These are phyloP conservation scores for Iselma pallidipennis DNA, from an alignment of 2,888 invertebrate species.

Conservation along the genomic window DNA sequence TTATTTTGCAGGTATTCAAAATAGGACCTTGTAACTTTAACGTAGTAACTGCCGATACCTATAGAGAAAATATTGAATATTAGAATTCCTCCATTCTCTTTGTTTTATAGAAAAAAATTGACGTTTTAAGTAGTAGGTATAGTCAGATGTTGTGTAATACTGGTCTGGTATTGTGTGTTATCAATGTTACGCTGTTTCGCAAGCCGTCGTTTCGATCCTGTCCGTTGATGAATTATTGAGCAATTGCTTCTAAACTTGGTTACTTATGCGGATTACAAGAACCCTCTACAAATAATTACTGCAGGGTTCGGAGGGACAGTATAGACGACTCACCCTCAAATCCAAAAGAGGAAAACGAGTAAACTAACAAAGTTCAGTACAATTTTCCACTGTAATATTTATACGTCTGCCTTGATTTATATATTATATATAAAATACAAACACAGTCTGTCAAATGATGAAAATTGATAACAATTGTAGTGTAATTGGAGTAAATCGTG, in stretches of 20 bases:
- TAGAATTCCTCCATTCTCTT: not conserved
- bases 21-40: no score
- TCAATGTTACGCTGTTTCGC: not conserved
- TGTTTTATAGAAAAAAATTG: no score
- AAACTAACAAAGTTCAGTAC: not conserved
- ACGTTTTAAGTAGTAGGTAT: not conserved
- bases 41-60: not conserved
- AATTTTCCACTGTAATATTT: not conserved
- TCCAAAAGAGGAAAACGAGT: not conserved
- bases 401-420: not conserved
- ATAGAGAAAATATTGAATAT: not conserved
- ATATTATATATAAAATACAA: not conserved
- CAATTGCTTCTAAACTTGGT: conserved; percentile 27
- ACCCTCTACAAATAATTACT: conserved; percentile 30
- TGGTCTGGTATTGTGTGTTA: no score
- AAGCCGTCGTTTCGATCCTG: not conserved
- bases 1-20: not conserved
- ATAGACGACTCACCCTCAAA: not conserved
- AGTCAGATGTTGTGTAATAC: not conserved
- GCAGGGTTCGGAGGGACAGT: conserved; percentile 1
- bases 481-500: conserved; percentile 38
- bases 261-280: conserved; percentile 28
- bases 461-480: conserved; percentile 30
- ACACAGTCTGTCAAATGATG: conserved; percentile 3
- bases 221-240: conserved; percentile 16